Conservation (phyloP, 2,888 invertebrate species). For the Rhagophthalmus giganteus region DNA sequence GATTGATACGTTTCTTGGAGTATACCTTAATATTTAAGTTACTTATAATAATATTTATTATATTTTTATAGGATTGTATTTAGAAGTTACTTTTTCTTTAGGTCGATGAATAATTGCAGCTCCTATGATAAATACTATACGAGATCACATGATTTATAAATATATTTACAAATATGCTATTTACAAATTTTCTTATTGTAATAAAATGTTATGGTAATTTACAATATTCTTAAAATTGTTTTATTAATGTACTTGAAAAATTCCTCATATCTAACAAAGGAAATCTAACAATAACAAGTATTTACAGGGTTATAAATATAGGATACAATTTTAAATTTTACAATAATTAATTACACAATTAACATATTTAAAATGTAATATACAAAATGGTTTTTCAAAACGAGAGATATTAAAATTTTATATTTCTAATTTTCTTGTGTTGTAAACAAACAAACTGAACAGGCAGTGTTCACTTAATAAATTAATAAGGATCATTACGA, state of each 20-base stretch:
- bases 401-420: conserved; percentile 14
- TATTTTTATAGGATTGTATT: background rate
- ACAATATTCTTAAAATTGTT: conserved; percentile 49
- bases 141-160: conserved; percentile 45
- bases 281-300: conserved; percentile 53
- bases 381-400: conserved; percentile 29
- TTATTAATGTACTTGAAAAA: conserved; percentile 28
- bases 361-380: conserved; percentile 18
- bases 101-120: background rate
- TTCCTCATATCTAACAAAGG: conserved; percentile 43
- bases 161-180: conserved; percentile 55
- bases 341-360: conserved; percentile 28
- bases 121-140: background rate
- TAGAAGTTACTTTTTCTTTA: background rate
- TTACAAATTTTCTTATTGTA: conserved; percentile 49
- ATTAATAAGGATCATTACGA: conserved; percentile 12
- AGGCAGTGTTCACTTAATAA: conserved; percentile 44
- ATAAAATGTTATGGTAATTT: conserved; percentile 52
- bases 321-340: conserved; percentile 46
- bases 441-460: conserved; percentile 37
- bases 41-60: too few species aligned
- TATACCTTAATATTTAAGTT: too few species aligned
- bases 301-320: conserved; percentile 47
- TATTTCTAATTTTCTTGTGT: conserved; percentile 1
- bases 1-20: too few species aligned